A percentile compares a stretch with the other conserved stretches of the same genome.
Conservation (phyloP, 1,140 invertebrate species). For the Chionoecetes opilio region DNA sequence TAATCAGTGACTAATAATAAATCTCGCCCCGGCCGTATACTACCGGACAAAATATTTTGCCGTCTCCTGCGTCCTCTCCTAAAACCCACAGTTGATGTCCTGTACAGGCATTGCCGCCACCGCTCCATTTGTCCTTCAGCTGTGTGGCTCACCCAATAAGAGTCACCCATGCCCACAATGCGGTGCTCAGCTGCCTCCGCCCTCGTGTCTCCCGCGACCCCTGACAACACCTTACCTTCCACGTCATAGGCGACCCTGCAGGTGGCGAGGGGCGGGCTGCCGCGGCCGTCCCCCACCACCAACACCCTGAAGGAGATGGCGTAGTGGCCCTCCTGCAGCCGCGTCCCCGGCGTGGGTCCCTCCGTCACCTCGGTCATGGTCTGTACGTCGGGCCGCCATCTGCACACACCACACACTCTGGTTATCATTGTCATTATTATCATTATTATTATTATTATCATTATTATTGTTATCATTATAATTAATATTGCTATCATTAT, state of each 20-base stretch:
- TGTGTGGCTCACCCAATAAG: no score
- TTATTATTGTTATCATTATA: no score
- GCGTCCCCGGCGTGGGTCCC: constrained; percentile 36
- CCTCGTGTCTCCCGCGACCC: not conserved
- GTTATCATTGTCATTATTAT: not conserved
- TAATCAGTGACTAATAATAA: no score
- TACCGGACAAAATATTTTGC: no score
- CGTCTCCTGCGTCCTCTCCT: no score
- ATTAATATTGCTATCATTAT: no score
- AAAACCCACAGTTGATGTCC: no score
- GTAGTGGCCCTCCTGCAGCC: constrained; percentile 61
- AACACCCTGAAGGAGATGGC: constrained; percentile 55
- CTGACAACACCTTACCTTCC: constrained; percentile 21
- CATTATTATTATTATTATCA: not conserved
- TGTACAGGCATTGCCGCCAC: no score
- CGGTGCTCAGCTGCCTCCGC: not conserved
- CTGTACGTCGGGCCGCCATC: constrained; percentile 31
- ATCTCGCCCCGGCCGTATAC: no score
- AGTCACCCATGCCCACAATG: no score
- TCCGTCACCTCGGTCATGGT: constrained; percentile 53
- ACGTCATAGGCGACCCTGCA: constrained; percentile 61
- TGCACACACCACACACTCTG: not conserved
- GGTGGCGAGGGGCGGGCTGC: constrained; percentile 50
- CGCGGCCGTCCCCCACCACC: not conserved
- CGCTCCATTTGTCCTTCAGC: no score